Evolutionary conservation across 2,888 invertebrate genomes (phyloP).

Genomic region (Dorcus parallelipipedus): DNA sequence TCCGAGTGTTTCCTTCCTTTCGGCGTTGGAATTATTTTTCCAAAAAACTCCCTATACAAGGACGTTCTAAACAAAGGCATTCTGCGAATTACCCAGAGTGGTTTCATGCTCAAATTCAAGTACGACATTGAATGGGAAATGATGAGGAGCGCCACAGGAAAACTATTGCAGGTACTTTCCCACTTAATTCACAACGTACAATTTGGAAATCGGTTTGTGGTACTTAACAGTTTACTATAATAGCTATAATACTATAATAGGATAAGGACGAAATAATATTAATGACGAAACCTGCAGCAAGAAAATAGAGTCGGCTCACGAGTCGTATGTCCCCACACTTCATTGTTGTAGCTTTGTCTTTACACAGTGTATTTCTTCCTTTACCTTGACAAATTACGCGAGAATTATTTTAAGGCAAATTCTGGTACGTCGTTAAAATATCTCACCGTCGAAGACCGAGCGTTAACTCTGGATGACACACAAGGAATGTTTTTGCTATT

Average conservation of each 20-base stretch:
- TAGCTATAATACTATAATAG: too few relatives aligned
- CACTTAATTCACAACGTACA: too few relatives aligned
- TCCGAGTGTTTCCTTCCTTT: constrained; percentile 73
- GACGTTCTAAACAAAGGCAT: constrained; percentile 61
- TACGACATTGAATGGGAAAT: constrained; percentile 71
- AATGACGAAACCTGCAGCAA: too few relatives aligned
- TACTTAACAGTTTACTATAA: too few relatives aligned
- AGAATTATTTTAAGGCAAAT: constrained; percentile 46
- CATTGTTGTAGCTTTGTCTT: too few relatives aligned
- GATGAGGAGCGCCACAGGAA: constrained; percentile 61
- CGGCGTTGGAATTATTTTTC: constrained; percentile 63
- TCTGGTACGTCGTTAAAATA: constrained; percentile 49
- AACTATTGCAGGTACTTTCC: constrained; percentile 57
- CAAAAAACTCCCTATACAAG: constrained; percentile 62
- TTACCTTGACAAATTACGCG: too few relatives aligned
- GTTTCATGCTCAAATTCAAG: constrained; percentile 63
- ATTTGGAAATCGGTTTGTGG: constrained; percentile 23
- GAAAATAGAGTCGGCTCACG: too few relatives aligned
- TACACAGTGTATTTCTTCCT: too few relatives aligned
- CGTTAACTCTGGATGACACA: constrained; percentile 73
- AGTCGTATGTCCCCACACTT: too few relatives aligned
- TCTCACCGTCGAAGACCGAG: constrained; percentile 62
- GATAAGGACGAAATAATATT: too few relatives aligned
- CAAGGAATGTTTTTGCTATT: constrained; percentile 79
- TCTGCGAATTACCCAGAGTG: constrained; percentile 62